These are phyloP conservation scores for Drosophila longiperda DNA, from an alignment of 2,888 invertebrate species.

Conservation along the genomic window DNA sequence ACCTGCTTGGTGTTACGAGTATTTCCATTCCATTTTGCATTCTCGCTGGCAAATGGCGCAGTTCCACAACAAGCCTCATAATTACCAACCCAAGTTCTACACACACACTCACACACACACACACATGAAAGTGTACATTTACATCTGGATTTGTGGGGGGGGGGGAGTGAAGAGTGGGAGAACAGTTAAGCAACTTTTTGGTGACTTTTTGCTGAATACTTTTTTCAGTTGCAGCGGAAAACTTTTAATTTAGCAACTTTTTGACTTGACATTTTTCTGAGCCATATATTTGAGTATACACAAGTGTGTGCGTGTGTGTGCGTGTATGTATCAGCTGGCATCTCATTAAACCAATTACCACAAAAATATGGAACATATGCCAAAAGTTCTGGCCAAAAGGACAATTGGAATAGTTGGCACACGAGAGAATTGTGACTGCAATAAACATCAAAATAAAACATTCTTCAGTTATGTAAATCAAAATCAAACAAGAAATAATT, in stretches of 20 bases:
- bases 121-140: not conserved
- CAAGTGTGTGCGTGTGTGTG: not conserved
- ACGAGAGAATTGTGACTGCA: not conserved
- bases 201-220: conserved; percentile 41
- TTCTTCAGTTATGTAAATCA: not conserved
- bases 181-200: conserved; percentile 49
- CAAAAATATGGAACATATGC: conserved; percentile 9
- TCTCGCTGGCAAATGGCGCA: conserved; percentile 31
- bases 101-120: conserved; percentile 16
- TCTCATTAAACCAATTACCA: conserved; percentile 57
- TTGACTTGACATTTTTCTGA: conserved; percentile 21
- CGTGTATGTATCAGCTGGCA: conserved; percentile 24
- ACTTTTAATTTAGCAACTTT: conserved; percentile 75
- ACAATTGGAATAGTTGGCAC: conserved; percentile 7
- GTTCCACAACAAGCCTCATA: conserved; percentile 38
- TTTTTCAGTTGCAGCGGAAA: conserved; percentile 39
- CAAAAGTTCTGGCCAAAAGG: conserved; percentile 4
- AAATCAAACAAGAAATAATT: not conserved
- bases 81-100: conserved; percentile 50
- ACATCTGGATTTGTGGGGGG: conserved; percentile 14
- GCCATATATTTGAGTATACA: not conserved
- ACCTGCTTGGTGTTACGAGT: conserved; percentile 10
- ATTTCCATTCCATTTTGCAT: conserved; percentile 30
- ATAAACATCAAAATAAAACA: not conserved
- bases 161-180: not conserved